Evolutionary conservation across 2,113 vertebrate species (phyloP).

Genomic region (Peromyscus leucopus): DNA sequence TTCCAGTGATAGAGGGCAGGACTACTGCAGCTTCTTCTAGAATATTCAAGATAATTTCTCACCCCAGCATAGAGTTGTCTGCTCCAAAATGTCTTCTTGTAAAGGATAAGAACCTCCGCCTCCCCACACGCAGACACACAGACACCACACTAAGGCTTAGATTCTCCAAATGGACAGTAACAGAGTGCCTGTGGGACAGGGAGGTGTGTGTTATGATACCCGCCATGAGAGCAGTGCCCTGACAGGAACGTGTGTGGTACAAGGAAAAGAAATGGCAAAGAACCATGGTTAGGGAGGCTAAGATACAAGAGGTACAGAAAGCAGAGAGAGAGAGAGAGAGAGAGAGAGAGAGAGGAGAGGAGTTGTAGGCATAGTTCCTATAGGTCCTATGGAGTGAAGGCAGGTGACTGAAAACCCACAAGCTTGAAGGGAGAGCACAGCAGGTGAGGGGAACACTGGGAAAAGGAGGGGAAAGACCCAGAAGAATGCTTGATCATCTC

Average conservation of each 20-base stretch:
- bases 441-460: too few relatives aligned
- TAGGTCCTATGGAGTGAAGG: rapidly evolving
- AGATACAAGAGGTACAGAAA: background rate
- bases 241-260: background rate
- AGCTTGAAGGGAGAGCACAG: background rate
- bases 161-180: background rate
- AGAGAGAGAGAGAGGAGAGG: background rate
- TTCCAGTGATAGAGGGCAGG: background rate
- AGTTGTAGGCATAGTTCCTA: background rate
- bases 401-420: background rate
- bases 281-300: background rate
- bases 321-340: rapidly evolving
- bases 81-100: background rate
- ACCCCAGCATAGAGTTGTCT: background rate
- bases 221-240: rapidly evolving
- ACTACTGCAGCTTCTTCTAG: background rate
- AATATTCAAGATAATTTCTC: too few relatives aligned
- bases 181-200: too few relatives aligned
- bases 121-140: background rate
- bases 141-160: background rate
- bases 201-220: too few relatives aligned
- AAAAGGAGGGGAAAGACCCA: background rate
- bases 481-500: background rate
- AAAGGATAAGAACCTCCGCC: background rate
- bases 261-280: background rate